A percentile compares a stretch with the other conserved stretches of the same genome.
phyloP scores from a whole-genome alignment of 2,888 invertebrate species.

The Drosophila colorata region DNA sequence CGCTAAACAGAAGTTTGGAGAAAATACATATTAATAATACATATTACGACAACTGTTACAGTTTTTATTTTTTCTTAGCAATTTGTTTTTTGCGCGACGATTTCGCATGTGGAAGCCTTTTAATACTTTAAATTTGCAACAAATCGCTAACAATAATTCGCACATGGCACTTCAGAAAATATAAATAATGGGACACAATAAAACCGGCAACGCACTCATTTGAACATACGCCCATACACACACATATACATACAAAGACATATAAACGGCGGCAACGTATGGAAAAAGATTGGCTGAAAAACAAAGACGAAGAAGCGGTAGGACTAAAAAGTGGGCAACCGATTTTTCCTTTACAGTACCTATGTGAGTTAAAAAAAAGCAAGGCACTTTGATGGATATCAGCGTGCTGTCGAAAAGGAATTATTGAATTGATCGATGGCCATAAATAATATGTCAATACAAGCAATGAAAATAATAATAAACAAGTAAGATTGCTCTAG shows the following conservation, averaged over 20 bases:
- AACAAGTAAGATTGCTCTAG: conserved; percentile 2
- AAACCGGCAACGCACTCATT: conserved; percentile 15
- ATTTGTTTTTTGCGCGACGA: conserved; percentile 30
- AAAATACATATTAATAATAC: no score
- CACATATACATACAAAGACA: conserved; percentile 5
- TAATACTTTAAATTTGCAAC: conserved; percentile 64
- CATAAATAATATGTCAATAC: conserved; percentile 47
- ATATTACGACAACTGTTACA: no score
- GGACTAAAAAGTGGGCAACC: conserved; percentile 31
- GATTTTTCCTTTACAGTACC: background rate
- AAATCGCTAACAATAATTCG: conserved; percentile 73
- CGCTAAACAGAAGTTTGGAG: background rate
- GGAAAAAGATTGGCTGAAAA: conserved; percentile 39
- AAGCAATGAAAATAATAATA: conserved; percentile 19
- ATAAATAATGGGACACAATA: conserved; percentile 61
- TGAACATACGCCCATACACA: conserved; percentile 10
- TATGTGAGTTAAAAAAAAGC: conserved; percentile 9
- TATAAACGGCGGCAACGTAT: conserved; percentile 7
- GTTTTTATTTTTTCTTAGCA: background rate
- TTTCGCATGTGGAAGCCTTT: conserved; percentile 41
- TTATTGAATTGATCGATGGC: conserved; percentile 64
- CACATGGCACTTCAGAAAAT: conserved; percentile 65
- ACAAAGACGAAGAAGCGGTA: conserved; percentile 27
- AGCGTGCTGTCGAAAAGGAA: conserved; percentile 55
- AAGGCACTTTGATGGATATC: conserved; percentile 53